Evolutionary conservation across 2,797 vertebrate species (phyloP), one percentile per base, ranked within the genome.

Genomic region (Ciconia nigra): DNA sequence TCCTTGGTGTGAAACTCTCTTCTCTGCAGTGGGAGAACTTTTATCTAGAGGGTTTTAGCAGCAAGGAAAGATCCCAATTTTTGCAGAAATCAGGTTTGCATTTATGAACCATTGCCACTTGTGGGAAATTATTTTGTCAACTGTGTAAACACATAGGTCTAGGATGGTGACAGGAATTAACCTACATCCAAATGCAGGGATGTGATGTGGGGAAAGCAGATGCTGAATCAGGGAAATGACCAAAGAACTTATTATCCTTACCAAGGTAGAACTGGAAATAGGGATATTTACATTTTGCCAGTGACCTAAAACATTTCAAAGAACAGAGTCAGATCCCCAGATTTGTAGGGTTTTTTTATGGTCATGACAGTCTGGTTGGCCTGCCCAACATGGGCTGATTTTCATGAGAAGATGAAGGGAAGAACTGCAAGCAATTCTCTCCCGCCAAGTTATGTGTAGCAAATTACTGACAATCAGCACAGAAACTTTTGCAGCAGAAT

Each of bases 401-500:
- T 92, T 84, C 63, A 26, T 7, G 33, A 28, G 63, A 24, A 44
- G 59, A 65, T 70, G 81, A 69, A 89, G 83, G 59, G 78, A 51
- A 59, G 77, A 87, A 87, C 57, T 62, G 67, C 33, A n/a, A 52
- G 47, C 46, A 76, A 51, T 86, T 69, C 66, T 76, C 57, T 93
- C 44, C 61, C 44, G 93, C 61, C 46, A 74, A 55, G 62, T 78
- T 49, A 10, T 10, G 49, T 16, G 26, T 52, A 79, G 58, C 66
- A 95, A 89, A 96, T 95, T 57, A 91, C 85, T 11, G 41, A 71
- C 89, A 94, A 91, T 93, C 94, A 96, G 83, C 77, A 16, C 35
- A 7, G 92, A 44, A 84, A 93, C 44, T 86, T 96, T 89, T 89
- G 69, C 70, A 61, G 83, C 57, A 70, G 91, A 89, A 71, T 17